phyloP scores from a whole-genome alignment of 2,113 vertebrate species.

The Phocoena sinus region DNA sequence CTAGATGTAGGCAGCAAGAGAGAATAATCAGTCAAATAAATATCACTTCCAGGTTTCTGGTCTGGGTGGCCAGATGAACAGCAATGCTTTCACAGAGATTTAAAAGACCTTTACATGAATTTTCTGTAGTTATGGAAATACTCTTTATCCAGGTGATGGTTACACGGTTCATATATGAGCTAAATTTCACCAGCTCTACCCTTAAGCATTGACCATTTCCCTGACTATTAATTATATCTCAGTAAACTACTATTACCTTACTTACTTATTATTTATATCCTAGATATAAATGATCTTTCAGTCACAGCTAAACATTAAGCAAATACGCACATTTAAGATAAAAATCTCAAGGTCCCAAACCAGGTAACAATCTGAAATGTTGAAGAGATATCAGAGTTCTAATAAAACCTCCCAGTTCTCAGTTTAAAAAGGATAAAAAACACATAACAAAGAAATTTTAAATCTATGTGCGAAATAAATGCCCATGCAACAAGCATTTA shows the following conservation, averaged over 20 bases:
- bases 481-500: not conserved
- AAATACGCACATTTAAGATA: not conserved
- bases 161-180: not conserved
- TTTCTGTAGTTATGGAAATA: not conserved
- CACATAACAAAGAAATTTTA: not conserved
- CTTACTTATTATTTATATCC: not conserved
- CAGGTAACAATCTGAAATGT: not conserved
- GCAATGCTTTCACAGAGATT: not conserved
- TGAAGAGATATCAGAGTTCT: not conserved
- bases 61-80: not conserved
- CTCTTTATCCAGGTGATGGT: not conserved
- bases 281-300: not conserved
- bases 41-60: not conserved
- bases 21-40: not conserved
- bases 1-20: not conserved
- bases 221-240: not conserved
- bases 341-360: not conserved
- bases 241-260: not conserved
- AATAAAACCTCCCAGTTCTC: not conserved
- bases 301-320: not conserved
- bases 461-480: not conserved
- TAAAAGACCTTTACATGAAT: not conserved
- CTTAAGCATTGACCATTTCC: not conserved
- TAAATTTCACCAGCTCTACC: not conserved
- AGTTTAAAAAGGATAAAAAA: not conserved